Percentiles rank a stretch among this genome's conserved stretches.
phyloP scores from a whole-genome alignment of 2,113 vertebrate species.

The Corydoras sp. region DNA sequence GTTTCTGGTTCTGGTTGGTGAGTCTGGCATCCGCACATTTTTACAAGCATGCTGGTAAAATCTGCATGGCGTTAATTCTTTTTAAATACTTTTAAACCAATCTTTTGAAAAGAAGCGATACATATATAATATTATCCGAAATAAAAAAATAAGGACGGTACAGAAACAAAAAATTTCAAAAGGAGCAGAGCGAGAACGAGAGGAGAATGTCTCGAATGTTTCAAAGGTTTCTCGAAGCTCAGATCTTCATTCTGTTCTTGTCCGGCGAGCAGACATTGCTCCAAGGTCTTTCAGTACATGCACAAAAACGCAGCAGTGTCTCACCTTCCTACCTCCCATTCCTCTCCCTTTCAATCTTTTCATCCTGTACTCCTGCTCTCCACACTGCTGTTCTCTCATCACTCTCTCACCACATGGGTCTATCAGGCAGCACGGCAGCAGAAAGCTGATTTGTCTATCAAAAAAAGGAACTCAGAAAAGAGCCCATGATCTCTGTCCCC shows the following conservation, averaged over 20 bases:
- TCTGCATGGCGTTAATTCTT: too few relatives aligned
- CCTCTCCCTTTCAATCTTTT: conserved; percentile 36
- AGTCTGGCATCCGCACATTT: too few relatives aligned
- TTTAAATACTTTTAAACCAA: too few relatives aligned
- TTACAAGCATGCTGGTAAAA: too few relatives aligned
- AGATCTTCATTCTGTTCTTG: not conserved
- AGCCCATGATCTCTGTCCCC: conserved; percentile 15
- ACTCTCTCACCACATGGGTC: conserved; percentile 33
- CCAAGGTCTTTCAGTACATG: conserved; percentile 11
- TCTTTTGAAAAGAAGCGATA: too few relatives aligned
- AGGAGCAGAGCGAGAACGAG: conserved; percentile 5
- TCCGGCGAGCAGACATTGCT: not conserved
- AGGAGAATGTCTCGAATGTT: not conserved
- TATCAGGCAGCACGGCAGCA: conserved; percentile 30
- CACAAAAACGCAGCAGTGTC: conserved; percentile 18
- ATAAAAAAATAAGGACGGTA: not conserved
- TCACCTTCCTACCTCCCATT: conserved; percentile 32
- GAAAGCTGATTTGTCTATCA: conserved; percentile 41
- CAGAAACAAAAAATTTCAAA: not conserved
- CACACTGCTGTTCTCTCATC: conserved; percentile 34
- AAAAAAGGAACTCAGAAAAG: conserved; percentile 14
- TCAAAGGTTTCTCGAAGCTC: not conserved
- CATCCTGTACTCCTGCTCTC: conserved; percentile 10
- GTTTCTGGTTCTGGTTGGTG: too few relatives aligned
- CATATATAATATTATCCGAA: too few relatives aligned